Conservation (phyloP, 1,140 invertebrate species). For the Saxidomus purpurata region DNA sequence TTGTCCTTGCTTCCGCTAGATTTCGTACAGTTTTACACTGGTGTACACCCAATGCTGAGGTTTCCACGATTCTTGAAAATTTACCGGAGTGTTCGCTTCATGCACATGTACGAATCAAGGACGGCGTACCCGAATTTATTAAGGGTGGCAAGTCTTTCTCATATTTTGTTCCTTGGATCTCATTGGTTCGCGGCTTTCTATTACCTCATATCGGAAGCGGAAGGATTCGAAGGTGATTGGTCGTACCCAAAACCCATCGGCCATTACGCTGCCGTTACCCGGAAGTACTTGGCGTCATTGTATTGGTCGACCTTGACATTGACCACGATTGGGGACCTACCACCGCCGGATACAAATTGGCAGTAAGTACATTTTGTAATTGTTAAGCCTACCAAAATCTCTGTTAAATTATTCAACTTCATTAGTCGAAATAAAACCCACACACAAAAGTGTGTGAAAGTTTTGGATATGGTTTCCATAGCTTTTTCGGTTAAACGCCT, state of each 20-base stretch:
- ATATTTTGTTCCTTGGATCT: conserved; percentile 96
- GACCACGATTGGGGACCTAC: conserved; percentile 97
- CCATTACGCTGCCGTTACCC: conserved; percentile 94
- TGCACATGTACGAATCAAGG: conserved; percentile 98
- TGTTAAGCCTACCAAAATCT: no score
- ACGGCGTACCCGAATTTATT: conserved; percentile 98
- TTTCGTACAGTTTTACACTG: conserved; percentile 90
- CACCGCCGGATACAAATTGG: conserved; percentile 97
- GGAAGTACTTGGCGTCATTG: conserved; percentile 97
- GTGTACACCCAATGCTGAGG: conserved; percentile 85
- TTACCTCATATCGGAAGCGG: conserved; percentile 96
- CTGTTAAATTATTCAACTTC: no score
- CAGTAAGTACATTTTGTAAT: conserved; percentile 94
- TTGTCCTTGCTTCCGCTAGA: conserved; percentile 94
- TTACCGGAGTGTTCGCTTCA: conserved; percentile 96
- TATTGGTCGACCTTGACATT: conserved; percentile 98
- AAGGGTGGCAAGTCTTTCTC: conserved; percentile 97
- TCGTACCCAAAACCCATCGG: conserved; percentile 92
- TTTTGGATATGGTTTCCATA: no score
- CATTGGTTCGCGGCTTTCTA: conserved; percentile 99
- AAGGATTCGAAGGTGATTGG: conserved; percentile 96
- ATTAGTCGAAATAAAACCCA: no score
- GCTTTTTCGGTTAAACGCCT: no score
- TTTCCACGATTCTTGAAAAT: conserved; percentile 90
- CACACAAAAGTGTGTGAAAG: no score